phyloP scores from a whole-genome alignment of 2,113 vertebrate species.

The Melanotaenia duboulayi region DNA sequence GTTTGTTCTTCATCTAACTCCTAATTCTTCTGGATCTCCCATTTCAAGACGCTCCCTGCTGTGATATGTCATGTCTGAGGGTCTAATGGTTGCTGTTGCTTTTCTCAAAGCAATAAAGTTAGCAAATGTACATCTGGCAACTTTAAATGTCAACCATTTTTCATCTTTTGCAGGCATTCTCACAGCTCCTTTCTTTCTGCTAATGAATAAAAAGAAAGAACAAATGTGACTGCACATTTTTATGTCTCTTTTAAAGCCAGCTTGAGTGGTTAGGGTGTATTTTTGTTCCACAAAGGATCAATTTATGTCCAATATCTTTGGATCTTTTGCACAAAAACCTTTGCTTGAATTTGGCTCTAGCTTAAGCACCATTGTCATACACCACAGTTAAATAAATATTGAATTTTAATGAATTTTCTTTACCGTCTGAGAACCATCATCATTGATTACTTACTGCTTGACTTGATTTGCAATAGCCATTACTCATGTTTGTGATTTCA shows the following conservation, averaged over 20 bases:
- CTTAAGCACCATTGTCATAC: too few relatives aligned
- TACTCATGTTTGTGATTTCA: too few relatives aligned
- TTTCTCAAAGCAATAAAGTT: slow-evolving; percentile 27
- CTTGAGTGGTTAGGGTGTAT: background rate
- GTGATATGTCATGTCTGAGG: slow-evolving; percentile 17
- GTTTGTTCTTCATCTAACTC: slow-evolving; percentile 45
- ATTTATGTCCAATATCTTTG: background rate
- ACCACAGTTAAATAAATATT: too few relatives aligned
- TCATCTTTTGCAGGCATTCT: background rate
- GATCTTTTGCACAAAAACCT: background rate
- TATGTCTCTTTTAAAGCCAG: background rate
- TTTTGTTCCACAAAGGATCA: slow-evolving; percentile 3
- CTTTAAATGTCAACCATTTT: background rate
- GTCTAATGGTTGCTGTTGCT: slow-evolving; percentile 16
- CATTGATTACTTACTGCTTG: too few relatives aligned
- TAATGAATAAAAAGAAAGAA: slow-evolving; percentile 2
- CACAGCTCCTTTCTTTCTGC: background rate
- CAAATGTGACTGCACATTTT: background rate
- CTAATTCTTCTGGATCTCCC: slow-evolving; percentile 24
- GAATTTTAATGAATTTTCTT: too few relatives aligned
- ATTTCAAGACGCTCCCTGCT: slow-evolving; percentile 20
- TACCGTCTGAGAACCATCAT: too few relatives aligned
- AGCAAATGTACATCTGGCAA: slow-evolving; percentile 34
- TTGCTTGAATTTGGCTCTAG: background rate
- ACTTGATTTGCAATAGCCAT: too few relatives aligned